phyloP scores from a whole-genome alignment of 2,797 vertebrate species.

The Falco columbarius region DNA sequence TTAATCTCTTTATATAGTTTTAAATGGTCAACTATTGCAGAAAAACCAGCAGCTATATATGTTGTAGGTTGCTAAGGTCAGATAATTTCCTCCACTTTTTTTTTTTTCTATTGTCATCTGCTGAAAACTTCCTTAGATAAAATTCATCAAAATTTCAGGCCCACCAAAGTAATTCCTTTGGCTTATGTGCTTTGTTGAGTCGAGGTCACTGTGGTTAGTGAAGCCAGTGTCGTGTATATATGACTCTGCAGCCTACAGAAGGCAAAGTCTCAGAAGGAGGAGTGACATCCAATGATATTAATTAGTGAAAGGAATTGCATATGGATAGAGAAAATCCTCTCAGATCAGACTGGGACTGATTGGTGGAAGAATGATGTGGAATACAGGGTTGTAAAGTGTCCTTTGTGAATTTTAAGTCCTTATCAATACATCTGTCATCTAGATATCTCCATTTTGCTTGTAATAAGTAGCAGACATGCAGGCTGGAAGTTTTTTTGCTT shows the following conservation, averaged over 20 bases:
- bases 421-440: not conserved
- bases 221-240: fast-evolving
- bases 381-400: not conserved
- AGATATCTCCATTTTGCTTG: not conserved
- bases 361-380: not conserved
- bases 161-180: not conserved
- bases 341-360: not conserved
- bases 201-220: not conserved
- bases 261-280: not conserved
- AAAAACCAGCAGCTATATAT: not conserved
- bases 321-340: not conserved
- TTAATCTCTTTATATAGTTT: not conserved
- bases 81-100: not conserved
- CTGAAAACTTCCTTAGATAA: not conserved
- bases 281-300: not conserved
- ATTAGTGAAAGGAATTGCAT: not conserved
- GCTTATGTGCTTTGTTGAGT: not conserved
- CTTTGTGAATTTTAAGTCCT: not conserved
- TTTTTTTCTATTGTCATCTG: not conserved
- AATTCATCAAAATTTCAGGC: not conserved
- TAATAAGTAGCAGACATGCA: not conserved
- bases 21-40: not conserved
- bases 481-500: not conserved
- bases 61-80: not conserved
- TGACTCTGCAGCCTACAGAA: not conserved